phyloP scores from a whole-genome alignment of 53 echinoderm and acorn worm species.

The Echinarachnius parma region DNA sequence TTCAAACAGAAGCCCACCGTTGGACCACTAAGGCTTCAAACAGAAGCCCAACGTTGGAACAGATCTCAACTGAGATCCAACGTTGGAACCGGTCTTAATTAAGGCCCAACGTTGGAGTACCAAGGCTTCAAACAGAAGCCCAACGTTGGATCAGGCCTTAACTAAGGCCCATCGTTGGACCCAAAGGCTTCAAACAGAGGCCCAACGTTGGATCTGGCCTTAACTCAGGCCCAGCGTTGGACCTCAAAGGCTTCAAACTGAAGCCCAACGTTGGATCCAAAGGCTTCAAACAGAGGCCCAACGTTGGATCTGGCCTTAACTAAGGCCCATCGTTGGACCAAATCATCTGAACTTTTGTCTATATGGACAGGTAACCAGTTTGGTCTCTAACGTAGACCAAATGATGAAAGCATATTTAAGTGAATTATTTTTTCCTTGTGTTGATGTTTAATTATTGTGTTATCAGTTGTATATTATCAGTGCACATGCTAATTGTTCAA shows the following conservation, averaged over 20 bases:
- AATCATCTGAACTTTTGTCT: neutral
- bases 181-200: neutral
- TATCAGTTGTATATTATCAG: slow-evolving; percentile 16
- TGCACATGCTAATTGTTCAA: too few relatives aligned
- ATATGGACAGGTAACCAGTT: neutral
- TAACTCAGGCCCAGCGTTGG: slow-evolving; percentile 5
- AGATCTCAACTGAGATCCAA: slow-evolving; percentile 1
- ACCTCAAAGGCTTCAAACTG: neutral
- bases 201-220: slow-evolving; percentile 4
- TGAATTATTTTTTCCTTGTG: slow-evolving; percentile 2
- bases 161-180: slow-evolving; percentile 34
- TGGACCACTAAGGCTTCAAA: neutral
- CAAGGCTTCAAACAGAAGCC: slow-evolving; percentile 6
- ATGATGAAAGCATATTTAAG: slow-evolving; percentile 1
- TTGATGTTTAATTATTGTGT: slow-evolving; percentile 19
- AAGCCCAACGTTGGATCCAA: slow-evolving; percentile 23
- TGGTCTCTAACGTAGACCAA: slow-evolving; percentile 21
- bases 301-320: slow-evolving; percentile 22
- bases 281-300: slow-evolving; percentile 21
- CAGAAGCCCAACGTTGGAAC: neutral
- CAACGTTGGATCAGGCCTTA: slow-evolving; percentile 6
- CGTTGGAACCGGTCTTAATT: neutral
- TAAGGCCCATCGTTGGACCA: slow-evolving; percentile 33
- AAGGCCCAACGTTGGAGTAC: slow-evolving; percentile 6
- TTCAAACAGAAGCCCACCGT: slow-evolving; percentile 2